Base-by-base conservation (phyloP, 2,888 invertebrate genomes). In the Nematopogon swammerdamellus region DNA sequence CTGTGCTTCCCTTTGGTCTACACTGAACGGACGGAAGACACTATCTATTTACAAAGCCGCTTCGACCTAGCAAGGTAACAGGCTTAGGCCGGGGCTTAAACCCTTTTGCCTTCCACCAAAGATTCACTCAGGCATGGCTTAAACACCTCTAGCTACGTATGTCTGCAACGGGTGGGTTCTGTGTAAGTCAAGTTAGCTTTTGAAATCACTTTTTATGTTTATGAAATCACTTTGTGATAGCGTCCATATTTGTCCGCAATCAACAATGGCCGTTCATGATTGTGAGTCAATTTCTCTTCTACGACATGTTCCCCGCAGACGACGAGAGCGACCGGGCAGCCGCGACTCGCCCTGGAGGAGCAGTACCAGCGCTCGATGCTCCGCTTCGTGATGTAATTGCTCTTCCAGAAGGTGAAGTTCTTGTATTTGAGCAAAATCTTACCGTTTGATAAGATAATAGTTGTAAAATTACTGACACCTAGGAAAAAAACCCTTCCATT, bases 331-430 rank as follows among this genome's bases (percentile, higher is more conserved):
- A 48, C 49, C n/a, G 36, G 44, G 16, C 51, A 51, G 14, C 47
- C 47, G 16, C 30, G 46, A 18, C 51, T 43, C 14, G 47, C 43
- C 1, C 49, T 36, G n/a, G 51, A 49, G 2, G 51, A 51, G 42
- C 51, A 51, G 49, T 51, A 49, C 51, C 51, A 51, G 10, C 51
- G 36, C 14, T 36, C 36, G 6, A 36, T 14, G 36, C 14, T 36
- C 11, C 3, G 36, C 36, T 36, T 36, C 11, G 36, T 14, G 6
- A 14, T 36, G 36, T 36, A 36, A 14, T 36, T 36, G 36, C 6
- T 36, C 36, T 36, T 36, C 36, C 36, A 36, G 36, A 36, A 36
- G 36, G 36, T 36, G 14, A 36, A 36, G 11, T 14, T 14, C 36
- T 14, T 36, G n/a, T 36, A 36, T 14, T 36, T 36, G 11, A 36